Base-by-base conservation (phyloP, 2,113 vertebrate genomes). In the Todiramphus saurophagus region DNA sequence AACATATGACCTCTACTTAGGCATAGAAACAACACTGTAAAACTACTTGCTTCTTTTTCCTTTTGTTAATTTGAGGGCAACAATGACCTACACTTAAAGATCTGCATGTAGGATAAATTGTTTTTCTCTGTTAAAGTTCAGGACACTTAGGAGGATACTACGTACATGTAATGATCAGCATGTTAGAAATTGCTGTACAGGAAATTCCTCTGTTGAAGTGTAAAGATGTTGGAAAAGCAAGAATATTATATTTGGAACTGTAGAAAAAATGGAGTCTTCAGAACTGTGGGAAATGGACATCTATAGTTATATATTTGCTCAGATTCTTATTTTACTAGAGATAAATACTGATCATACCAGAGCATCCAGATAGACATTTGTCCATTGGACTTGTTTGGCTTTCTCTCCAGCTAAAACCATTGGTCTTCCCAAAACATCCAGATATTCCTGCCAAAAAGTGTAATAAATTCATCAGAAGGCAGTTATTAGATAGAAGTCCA, bases 341-440 rank as follows among this genome's bases (percentile, higher is more conserved):
- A 74, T 37, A 92, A 95, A 87, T 50, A 76, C 31, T 41, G 9
- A 79, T 96, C 99, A 68, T 98, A 99, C 99, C 98, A 99, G 97
- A 63, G 99, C 99, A 95, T 99, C 99, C 72, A 99, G 98, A 93
- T 99, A 99, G 10, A 99, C 99, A 14, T 99, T 99, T 31, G 99
- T 99, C 99, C 99, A 99, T 31, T 99, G 99, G 59, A 99, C 99
- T 97, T 99, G 99, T 94, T 99, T 99, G 63, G 99, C 99, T 94
- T 98, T 98, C 64, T 99, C 98, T 97, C 99, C 99, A 78, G 99
- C 99, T 96, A 99, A 98, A 96, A 99, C 99, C 99, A 99, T 99
- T 17, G 99, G 99, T 97, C 99, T 98, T 87, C 99, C 99, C 93
- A 99, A 98, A 48, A 99, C 99, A 97, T 99, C 99, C 94, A 99